Evolutionary conservation across 2,888 invertebrate genomes (phyloP).

Genomic region (Alcis repandata): DNA sequence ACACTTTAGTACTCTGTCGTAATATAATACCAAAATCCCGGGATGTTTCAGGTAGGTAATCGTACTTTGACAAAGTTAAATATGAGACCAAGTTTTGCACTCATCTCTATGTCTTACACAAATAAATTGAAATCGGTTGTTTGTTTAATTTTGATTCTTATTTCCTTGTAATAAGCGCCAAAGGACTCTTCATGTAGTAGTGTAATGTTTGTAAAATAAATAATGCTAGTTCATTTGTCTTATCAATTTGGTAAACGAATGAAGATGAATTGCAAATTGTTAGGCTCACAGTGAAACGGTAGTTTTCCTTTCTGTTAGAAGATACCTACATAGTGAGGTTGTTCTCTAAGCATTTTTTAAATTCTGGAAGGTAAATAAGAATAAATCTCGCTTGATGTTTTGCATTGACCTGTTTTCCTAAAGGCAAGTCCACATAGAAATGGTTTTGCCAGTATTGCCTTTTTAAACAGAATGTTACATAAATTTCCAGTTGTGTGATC

Average conservation of each 20-base stretch:
- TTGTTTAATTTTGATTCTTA: not conserved
- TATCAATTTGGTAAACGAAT: constrained; percentile 1
- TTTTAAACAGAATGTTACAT: no score
- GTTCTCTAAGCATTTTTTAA: not conserved
- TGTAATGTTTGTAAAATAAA: constrained; percentile 10
- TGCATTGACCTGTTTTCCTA: no score
- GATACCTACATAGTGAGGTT: not conserved
- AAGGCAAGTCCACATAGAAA: no score
- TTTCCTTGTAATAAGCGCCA: not conserved
- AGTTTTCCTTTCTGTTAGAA: constrained; percentile 6
- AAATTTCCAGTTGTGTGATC: no score
- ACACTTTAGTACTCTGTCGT: constrained; percentile 1
- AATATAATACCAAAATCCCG: not conserved
- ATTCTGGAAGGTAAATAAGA: not conserved
- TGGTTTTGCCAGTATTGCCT: no score
- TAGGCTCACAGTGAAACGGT: not conserved
- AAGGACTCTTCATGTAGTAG: no score
- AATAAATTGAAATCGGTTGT: no score
- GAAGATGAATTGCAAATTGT: constrained; percentile 4
- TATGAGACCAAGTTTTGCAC: constrained; percentile 6
- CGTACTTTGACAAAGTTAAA: constrained; percentile 4
- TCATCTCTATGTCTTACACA: not conserved
- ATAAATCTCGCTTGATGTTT: no score
- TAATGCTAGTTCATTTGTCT: constrained; percentile 11
- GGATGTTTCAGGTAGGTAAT: not conserved